Percentiles rank a stretch among this genome's conserved stretches.
These are phyloP conservation scores for Actenoides lindsayi DNA, from an alignment of 2,113 vertebrate species.

Conservation along the genomic window DNA sequence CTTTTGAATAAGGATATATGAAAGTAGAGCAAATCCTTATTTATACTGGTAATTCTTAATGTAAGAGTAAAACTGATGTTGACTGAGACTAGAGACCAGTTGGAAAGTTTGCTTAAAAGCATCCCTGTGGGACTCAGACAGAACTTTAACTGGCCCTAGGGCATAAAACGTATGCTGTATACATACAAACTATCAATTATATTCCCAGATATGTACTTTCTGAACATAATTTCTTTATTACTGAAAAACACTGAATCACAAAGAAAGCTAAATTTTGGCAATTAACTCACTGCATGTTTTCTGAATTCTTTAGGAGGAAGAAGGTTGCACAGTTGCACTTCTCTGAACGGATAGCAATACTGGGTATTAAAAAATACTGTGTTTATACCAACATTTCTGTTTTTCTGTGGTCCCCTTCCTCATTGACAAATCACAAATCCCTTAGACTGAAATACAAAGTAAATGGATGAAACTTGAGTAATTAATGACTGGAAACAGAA, in stretches of 20 bases:
- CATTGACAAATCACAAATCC: conserved; percentile 11
- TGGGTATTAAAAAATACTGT: background rate
- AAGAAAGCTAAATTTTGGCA: background rate
- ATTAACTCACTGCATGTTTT: background rate
- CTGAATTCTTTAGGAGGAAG: background rate
- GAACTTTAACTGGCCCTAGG: background rate
- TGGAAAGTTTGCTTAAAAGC: conserved; percentile 6
- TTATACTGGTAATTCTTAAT: background rate
- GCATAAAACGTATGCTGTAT: background rate
- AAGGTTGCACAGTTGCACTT: background rate
- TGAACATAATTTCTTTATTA: background rate
- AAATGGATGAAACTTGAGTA: conserved; percentile 59
- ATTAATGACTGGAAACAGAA: conserved; percentile 57
- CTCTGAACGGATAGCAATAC: background rate
- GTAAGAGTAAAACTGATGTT: background rate
- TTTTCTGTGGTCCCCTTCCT: conserved; percentile 1
- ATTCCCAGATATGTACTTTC: background rate
- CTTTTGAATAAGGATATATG: background rate
- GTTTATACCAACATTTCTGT: background rate
- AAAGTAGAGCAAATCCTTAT: background rate
- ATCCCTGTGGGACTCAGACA: background rate
- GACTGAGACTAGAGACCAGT: background rate
- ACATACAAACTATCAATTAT: background rate
- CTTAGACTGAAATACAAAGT: conserved; percentile 46
- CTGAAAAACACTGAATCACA: background rate